Conservation (phyloP, 2,888 invertebrate genomes). For the Sialis fuliginosa region DNA sequence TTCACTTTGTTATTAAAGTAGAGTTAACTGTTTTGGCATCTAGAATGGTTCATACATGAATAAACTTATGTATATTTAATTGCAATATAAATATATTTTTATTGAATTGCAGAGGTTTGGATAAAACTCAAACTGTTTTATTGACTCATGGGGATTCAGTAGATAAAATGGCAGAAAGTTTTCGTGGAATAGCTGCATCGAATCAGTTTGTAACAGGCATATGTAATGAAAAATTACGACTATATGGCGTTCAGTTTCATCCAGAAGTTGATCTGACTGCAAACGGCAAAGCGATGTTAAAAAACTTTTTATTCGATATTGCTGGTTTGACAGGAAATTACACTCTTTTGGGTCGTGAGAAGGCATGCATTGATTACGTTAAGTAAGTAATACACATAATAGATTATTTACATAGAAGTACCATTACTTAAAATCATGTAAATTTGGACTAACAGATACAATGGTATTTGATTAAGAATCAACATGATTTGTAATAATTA, state of each 20-base stretch:
- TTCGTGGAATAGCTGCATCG: slow-evolving; percentile 74
- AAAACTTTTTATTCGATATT: slow-evolving; percentile 87
- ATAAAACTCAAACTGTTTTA: slow-evolving; percentile 74
- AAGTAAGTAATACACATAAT: too few relatives aligned
- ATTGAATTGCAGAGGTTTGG: slow-evolving; percentile 50
- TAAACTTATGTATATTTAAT: too few relatives aligned
- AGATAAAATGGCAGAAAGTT: slow-evolving; percentile 74
- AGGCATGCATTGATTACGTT: slow-evolving; percentile 63
- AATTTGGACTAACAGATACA: too few relatives aligned
- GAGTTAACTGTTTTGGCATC: too few relatives aligned
- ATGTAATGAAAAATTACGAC: slow-evolving; percentile 71
- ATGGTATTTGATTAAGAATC: too few relatives aligned
- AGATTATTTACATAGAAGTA: too few relatives aligned
- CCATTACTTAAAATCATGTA: too few relatives aligned
- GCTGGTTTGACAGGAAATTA: slow-evolving; percentile 72
- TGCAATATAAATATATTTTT: too few relatives aligned
- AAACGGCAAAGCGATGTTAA: slow-evolving; percentile 79
- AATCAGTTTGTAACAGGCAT: slow-evolving; percentile 74
- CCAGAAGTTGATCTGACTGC: slow-evolving; percentile 94
- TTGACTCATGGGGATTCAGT: slow-evolving; percentile 97
- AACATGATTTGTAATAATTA: too few relatives aligned
- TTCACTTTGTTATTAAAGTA: too few relatives aligned
- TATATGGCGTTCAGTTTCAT: slow-evolving; percentile 97
- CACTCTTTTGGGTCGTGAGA: slow-evolving; percentile 75
- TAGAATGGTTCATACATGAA: too few relatives aligned